Evolutionary conservation across 2,113 vertebrate genomes (phyloP), one percentile per base, ranked within the genome.

Genomic region (Lutjanus erythropterus): DNA sequence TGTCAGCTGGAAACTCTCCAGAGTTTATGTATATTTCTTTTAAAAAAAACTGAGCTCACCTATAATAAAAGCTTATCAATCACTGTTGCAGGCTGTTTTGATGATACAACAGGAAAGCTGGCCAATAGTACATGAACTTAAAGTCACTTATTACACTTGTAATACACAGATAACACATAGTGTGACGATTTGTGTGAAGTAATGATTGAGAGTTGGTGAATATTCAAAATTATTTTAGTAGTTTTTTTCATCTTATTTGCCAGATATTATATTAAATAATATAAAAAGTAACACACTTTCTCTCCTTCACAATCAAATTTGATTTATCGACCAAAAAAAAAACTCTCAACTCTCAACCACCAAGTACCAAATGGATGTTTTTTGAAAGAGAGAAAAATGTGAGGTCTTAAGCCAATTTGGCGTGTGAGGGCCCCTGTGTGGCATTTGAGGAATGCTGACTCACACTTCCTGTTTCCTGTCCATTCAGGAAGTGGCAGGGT

Each of bases 381-480:
- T 39, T 33, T 1, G 29, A 5, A 1, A 42, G 23, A 14, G n/a
- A 59, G 37, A 62, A 56, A 76, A 21, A 39, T 27, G 75, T 69
- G 1, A 71, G 55, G 25, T 64, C 21, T 16, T n/a, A 16, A 29
- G 29, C 47, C 19, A 41, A 5, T 75, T 49, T 61, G 27, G 12
- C 1, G 8, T 58, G 18, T 5, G 21, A 56, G 59, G 8, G 4
- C 1, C 5, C 35, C 35, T 84, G 25, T 80, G 64, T 83, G 88
- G 85, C 55, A 93, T 92, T 85, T 87, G 5, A 79, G 80, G 91
- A 95, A 94, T 91, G 92, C 91, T 92, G 86, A 94, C 64, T 87
- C 91, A 88, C 80, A 84, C 91, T 94, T 95, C 94, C 95, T 93
- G 87, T 94, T 95, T 94, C 93, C 80, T 84, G 79, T 88, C 56